Conservation (phyloP, 2,888 invertebrate genomes). For the Drosophila birchii region DNA sequence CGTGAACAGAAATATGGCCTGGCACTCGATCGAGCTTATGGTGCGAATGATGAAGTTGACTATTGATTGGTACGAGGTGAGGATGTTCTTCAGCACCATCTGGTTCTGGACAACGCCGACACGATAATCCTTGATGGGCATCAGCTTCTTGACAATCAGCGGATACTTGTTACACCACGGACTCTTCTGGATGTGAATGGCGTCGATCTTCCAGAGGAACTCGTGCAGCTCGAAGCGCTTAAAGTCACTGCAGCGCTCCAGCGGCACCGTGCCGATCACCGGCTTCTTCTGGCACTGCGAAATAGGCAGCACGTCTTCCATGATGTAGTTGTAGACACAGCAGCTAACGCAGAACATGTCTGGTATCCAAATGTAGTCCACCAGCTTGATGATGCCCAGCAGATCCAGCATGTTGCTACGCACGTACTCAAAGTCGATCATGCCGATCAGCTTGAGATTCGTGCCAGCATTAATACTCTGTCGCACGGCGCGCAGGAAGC, state of each 20-base stretch:
- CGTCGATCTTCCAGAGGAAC: slow-evolving; percentile 79
- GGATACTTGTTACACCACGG: slow-evolving; percentile 82
- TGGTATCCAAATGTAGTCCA: slow-evolving; percentile 82
- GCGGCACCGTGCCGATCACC: slow-evolving; percentile 81
- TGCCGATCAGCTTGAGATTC: slow-evolving; percentile 74
- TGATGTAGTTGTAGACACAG: slow-evolving; percentile 66
- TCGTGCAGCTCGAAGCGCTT: slow-evolving; percentile 80
- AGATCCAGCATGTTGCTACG: slow-evolving; percentile 79
- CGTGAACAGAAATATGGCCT: slow-evolving; percentile 78
- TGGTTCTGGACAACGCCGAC: slow-evolving; percentile 67
- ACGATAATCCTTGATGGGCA: slow-evolving; percentile 78
- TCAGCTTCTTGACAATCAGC: slow-evolving; percentile 82
- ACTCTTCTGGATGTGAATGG: slow-evolving; percentile 83
- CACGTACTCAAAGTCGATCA: slow-evolving; percentile 75
- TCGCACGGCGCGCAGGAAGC: slow-evolving; percentile 69
- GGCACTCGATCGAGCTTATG: slow-evolving; percentile 81
- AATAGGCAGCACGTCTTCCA: slow-evolving; percentile 75
- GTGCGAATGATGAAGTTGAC: slow-evolving; percentile 83
- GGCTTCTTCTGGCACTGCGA: slow-evolving; percentile 76
- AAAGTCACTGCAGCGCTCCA: slow-evolving; percentile 82
- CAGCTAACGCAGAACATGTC: slow-evolving; percentile 71
- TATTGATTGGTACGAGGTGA: slow-evolving; percentile 73
- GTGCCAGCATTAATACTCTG: slow-evolving; percentile 45
- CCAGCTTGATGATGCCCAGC: slow-evolving; percentile 73
- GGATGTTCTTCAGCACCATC: slow-evolving; percentile 62